Evolutionary conservation across 2,113 vertebrate genomes (phyloP), one percentile per base, ranked within the genome.

Genomic region (Zosterops hypoxanthus): DNA sequence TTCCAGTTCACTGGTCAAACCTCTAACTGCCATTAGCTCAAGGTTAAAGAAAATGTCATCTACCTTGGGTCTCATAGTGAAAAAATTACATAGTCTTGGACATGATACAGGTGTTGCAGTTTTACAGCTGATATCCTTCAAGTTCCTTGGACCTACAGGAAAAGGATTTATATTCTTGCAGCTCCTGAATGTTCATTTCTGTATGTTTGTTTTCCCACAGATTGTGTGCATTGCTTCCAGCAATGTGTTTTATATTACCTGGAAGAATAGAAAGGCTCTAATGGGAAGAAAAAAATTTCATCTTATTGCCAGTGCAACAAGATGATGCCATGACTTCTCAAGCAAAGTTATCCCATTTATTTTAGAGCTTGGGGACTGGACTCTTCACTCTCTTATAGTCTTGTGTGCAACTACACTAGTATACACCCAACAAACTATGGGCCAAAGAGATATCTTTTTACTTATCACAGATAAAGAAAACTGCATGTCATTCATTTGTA

Each of bases 231-330:
- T 85, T 96, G 94, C 92, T 97, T 98, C 95, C 95, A 98, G 97
- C 95, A 98, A 97, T 98, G 79, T 98, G 98, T 98, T 98, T 98
- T 95, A 79, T 86, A 98, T 98, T 98, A 98, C 90, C 91, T 96
- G 94, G 76, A 98, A 97, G 92, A 97, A 82, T 2, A 97, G 84
- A 96, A 97, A 96, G 94, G 70, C 86, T 93, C 94, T 97, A 95
- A 97, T 94, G 92, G 88, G 87, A 97, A 93, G 96, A 97, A 97
- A 96, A 84, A 88, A 93, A 85, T 94, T 83, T 91, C 75, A 64
- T 97, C 84, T 94, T 95, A 86, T 68, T 97, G 95, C 94, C 82
- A 97, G 57, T 53, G 44, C 70, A 93, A 97, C 76, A 94, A 94
- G 88, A 82, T 55, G 72, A 92, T 71, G 55, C 64, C 42, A 72